Base-by-base conservation (phyloP, 1,140 invertebrate species). In the Lepidotrigona ventralis region DNA sequence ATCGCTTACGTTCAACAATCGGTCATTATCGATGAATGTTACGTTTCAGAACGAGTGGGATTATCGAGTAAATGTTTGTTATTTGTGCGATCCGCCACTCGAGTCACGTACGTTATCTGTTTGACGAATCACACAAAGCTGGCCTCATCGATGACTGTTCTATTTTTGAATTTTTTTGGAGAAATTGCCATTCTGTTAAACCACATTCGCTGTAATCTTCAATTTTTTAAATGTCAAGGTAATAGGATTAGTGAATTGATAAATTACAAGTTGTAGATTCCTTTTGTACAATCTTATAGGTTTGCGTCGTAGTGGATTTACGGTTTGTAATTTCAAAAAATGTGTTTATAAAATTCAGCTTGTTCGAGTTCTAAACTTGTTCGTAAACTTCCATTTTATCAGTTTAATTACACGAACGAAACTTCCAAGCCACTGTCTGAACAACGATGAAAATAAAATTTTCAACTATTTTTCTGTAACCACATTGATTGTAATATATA, bases 1-100 rank as follows among this genome's bases (percentile, higher is more conserved):
- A 88, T 88, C 81, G 69, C 74, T 86, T 84, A 79, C 86, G 77
- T 88, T 89, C 84, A 89, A 89, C 77, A 88, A 66, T 88, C 74
- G 73, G 54, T 51, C 87, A 86, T 88, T 88, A 88, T 86, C 77
- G 77, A 86, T 86, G 82, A 71, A 83, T 76, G 86, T 87, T 84
- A 74, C 77, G 77, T 83, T 76, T 72, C 79, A 58, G 68, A 81
- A 87, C 71, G 80, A 80, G 87, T 70, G 58, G 77, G 84, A 89
- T 90, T 90, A 87, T 70, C 79, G 69, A 29, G 53, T 54, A 58
- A 68, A 70, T 73, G 78, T 64, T 46, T 73, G 51, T 33, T 63
- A 76, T 85, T 85, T 66, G 39, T 21, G 23, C 66, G 54, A 74
- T 68, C 21, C 23, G 17, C 56, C 68, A 21, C 19, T 26, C 12